Conservation (phyloP, 1,140 invertebrate genomes). For the Brachionus rotundiformis region DNA sequence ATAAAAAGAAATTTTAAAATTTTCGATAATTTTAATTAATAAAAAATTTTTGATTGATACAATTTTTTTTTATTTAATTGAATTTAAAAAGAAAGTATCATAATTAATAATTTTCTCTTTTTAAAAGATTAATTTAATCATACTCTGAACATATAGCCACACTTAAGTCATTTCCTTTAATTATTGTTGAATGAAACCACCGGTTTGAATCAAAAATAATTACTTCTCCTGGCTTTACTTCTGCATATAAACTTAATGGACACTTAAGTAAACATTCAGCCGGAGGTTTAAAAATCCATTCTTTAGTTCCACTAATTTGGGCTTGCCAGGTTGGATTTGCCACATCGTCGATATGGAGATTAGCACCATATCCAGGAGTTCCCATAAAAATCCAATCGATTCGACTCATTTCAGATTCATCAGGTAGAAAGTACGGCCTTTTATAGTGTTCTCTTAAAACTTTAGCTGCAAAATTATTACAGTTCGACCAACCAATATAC, state of each 20-base stretch:
- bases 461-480: slow-evolving; percentile 75
- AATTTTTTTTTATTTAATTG: no score
- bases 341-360: slow-evolving; percentile 92
- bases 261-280: slow-evolving; percentile 83
- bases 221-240: slow-evolving; percentile 79
- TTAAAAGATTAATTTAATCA: slow-evolving; percentile 67
- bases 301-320: slow-evolving; percentile 79
- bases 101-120: no score
- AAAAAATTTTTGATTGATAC: no score
- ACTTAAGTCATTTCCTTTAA: slow-evolving; percentile 78
- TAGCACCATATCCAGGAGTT: slow-evolving; percentile 83
- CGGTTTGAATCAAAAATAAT: slow-evolving; percentile 80
- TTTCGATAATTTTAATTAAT: not conserved
- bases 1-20: not conserved
- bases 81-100: no score
- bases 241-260: slow-evolving; percentile 69
- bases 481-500: slow-evolving; percentile 90
- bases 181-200: slow-evolving; percentile 89
- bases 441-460: slow-evolving; percentile 77
- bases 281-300: slow-evolving; percentile 81
- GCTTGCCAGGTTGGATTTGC: slow-evolving; percentile 89
- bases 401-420: slow-evolving; percentile 77
- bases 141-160: slow-evolving; percentile 93
- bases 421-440: slow-evolving; percentile 83
- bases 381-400: slow-evolving; percentile 96